These are phyloP conservation scores for Nudaria mundana DNA, from an alignment of 2,888 invertebrate species.

Conservation along the genomic window DNA sequence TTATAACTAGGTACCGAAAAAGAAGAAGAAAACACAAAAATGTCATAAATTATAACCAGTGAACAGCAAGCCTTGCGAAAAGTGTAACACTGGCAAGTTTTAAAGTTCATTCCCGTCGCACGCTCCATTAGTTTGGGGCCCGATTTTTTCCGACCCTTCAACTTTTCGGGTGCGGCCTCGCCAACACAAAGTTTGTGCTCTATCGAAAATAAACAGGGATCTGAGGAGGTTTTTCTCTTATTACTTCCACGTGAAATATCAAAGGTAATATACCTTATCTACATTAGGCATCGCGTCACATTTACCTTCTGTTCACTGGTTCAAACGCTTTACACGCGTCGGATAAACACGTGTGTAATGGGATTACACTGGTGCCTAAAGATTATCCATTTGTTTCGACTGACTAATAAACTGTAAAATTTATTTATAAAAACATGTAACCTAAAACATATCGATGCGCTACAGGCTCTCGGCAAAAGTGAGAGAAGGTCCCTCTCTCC, in stretches of 20 bases:
- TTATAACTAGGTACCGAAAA: no score
- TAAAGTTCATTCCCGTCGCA: slow-evolving; percentile 59
- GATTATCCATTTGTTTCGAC: no score
- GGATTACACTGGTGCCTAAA: background rate
- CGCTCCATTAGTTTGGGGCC: slow-evolving; percentile 64
- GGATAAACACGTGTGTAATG: background rate
- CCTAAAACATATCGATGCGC: no score
- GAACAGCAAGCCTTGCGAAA: slow-evolving; percentile 24
- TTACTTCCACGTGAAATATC: slow-evolving; percentile 49
- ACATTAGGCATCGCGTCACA: slow-evolving; percentile 2
- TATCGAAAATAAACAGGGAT: slow-evolving; percentile 59
- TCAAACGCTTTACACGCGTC: slow-evolving; percentile 5
- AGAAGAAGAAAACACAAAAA: no score
- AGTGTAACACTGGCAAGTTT: slow-evolving; percentile 47
- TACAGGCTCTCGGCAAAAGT: no score
- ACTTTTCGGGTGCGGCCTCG: slow-evolving; percentile 44
- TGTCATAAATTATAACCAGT: slow-evolving; percentile 9
- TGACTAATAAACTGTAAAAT: no score
- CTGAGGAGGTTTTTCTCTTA: slow-evolving; percentile 47
- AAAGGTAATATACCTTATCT: slow-evolving; percentile 19
- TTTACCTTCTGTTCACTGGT: slow-evolving; percentile 7
- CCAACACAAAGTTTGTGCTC: slow-evolving; percentile 38
- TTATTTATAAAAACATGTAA: no score
- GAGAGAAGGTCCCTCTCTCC: no score
- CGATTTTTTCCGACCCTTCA: slow-evolving; percentile 59